phyloP scores from a whole-genome alignment of 2,888 invertebrate genomes.

The Himalopsyche tibetana region DNA sequence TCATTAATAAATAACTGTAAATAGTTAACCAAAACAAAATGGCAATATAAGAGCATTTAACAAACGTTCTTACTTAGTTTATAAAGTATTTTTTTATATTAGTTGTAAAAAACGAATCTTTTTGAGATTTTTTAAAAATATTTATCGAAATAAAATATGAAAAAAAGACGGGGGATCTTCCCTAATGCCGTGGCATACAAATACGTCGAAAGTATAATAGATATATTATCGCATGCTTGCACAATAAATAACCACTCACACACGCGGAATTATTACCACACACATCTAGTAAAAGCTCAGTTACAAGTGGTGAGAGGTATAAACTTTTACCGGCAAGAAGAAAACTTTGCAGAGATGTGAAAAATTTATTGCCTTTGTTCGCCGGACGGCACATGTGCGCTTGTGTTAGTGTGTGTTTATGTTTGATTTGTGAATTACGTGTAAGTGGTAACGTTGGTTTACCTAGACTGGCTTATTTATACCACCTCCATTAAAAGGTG shows the following conservation, averaged over 20 bases:
- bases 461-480: conserved; percentile 31
- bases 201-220: conserved; percentile 54
- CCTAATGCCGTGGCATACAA: conserved; percentile 41
- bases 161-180: conserved; percentile 15
- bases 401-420: conserved; percentile 57
- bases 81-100: too few relatives aligned
- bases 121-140: neutral
- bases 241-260: conserved; percentile 65
- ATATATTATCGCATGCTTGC: conserved; percentile 63
- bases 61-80: too few relatives aligned
- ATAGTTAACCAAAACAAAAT: too few relatives aligned
- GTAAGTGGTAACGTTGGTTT: conserved; percentile 63
- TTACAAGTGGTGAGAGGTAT: conserved; percentile 63
- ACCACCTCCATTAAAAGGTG: neutral
- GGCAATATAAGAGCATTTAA: too few relatives aligned
- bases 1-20: too few relatives aligned
- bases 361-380: conserved; percentile 66
- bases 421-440: conserved; percentile 66
- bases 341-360: conserved; percentile 65
- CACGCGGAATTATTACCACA: conserved; percentile 43
- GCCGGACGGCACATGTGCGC: conserved; percentile 47
- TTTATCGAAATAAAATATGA: conserved; percentile 7
- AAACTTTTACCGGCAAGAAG: conserved; percentile 64
- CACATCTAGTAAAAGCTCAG: conserved; percentile 2
- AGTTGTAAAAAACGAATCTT: neutral